Percentiles rank a stretch among this genome's conserved stretches.
These are phyloP conservation scores for Petromus typicus DNA, from an alignment of 2,113 vertebrate genomes.

Conservation along the genomic window DNA sequence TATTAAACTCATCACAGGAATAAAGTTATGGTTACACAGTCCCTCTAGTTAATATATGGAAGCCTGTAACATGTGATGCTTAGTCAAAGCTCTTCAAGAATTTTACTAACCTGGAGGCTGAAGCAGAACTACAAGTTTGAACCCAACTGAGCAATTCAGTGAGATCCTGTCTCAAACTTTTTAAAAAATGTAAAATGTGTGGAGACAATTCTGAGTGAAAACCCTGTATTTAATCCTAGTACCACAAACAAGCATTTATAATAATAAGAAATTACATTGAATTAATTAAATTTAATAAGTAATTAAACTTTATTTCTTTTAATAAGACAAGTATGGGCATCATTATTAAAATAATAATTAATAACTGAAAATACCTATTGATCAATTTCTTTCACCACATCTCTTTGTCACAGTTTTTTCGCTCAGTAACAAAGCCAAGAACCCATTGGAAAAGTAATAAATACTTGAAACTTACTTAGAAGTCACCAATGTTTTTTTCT, in stretches of 20 bases:
- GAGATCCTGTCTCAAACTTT: too few relatives aligned
- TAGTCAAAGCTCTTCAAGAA: not conserved
- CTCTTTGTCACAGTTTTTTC: not conserved
- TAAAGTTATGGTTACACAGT: not conserved
- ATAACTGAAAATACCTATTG: not conserved
- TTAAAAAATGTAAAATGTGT: too few relatives aligned
- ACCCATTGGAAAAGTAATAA: not conserved
- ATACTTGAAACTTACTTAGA: not conserved
- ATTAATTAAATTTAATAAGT: not conserved
- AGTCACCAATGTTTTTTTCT: not conserved
- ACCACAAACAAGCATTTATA: not conserved
- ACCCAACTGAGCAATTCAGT: too few relatives aligned
- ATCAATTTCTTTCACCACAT: not conserved
- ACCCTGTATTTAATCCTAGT: not conserved
- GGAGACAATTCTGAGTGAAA: too few relatives aligned
- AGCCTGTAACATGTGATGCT: not conserved
- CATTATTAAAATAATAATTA: not conserved
- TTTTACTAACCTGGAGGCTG: not conserved
- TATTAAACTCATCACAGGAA: not conserved
- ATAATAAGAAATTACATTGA: not conserved
- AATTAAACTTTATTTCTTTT: not conserved
- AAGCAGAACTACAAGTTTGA: too few relatives aligned
- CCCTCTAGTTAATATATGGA: not conserved
- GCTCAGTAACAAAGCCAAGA: not conserved
- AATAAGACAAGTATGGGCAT: not conserved